Base-by-base conservation (phyloP, 1,140 invertebrate species). In the Stegodyphus dumicola region DNA sequence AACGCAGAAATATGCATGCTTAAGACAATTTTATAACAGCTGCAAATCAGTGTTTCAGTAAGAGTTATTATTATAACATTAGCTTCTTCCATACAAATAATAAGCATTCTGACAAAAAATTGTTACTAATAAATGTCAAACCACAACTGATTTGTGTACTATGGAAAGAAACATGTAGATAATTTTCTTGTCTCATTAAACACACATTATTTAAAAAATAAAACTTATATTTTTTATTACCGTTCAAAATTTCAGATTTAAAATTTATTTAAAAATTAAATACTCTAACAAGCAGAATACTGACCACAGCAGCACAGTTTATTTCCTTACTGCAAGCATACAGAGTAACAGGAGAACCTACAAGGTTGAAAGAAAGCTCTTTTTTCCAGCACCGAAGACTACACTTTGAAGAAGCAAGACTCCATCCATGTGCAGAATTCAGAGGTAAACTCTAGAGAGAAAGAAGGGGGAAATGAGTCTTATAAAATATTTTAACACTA, bases 341-440 rank as follows among this genome's bases (percentile, higher is more conserved):
- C 18, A 84, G 52, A 53, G 56, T 71, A n/a, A 87, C 52, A 78
- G 80, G 67, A 51, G 80, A 77, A 64, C 79, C 86, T 65, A 84
- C 9, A 56, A 83, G 54, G 54, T 78, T 66, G 60, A 84, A 67
- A 49, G 86, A 80, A 74, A 87, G 51, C 7, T 83, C 76, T 80
- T 80, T 87, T 13, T 87, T 70, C 86, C 86, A 87, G 51, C 86
- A 87, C 18, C 86, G 73, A n/a, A 87, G 52, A 33, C 54, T 80
- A 18, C 69, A 76, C 52, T 77, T 67, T 73, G 53, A 52, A 49
- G 71, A 53, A 56, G 60, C 60, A 13, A 87, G 74, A 74, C n/a
- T 64, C 86, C 86, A 87, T 5, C 86, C 86, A 67, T 80, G 71
- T 67, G 76, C 53, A 67, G 81, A 79, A 51, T 77, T 74, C 48